Evolutionary conservation across 2,888 invertebrate genomes (phyloP), one percentile per base, ranked within the genome.

Genomic region (Helleia helle): DNA sequence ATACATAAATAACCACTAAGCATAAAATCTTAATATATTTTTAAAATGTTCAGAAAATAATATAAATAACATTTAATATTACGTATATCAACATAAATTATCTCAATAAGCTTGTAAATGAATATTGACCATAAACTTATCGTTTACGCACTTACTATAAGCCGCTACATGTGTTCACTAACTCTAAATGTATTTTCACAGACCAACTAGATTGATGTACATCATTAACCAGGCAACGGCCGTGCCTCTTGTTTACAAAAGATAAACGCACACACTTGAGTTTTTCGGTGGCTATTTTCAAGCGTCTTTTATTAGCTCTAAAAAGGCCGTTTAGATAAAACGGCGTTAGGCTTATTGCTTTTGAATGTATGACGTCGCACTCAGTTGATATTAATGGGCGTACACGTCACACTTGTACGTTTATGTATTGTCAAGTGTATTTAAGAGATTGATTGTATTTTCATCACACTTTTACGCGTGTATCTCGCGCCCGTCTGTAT

Each of bases 281-380:
- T 79, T 69, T 71, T 76, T 74, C 77, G 71, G 81, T 77, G 73
- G 83, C 80, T 83, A 81, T 83, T 81, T 81, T 67, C 67, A 80
- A 79, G 71, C 65, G 66, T 71, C 65, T 80, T 81, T 81, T 81
- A 83, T 80, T 80, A 77, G 79, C 76, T 81, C 75, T 75, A 77
- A 80, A 83, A 77, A 70, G 81, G 76, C 76, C 76, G 80, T 81
- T 84, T 75, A 84, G 83, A 84, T 83, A 80, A 81, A 66, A 50
- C 54, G 52, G 65, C 64, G 62, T 71, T 64, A 62, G 70, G 70
- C 70, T 75, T 75, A 76, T 75, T 79, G 71, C 69, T 63, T 60
- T 67, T 67, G 74, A 70, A 76, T 71, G 71, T 79, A 77, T 79
- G 71, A 67, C 67, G 70, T 66, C 59, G 22, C 63, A 63, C 62